phyloP scores from a whole-genome alignment of 1,140 invertebrate genomes.

The Cataglyphis hispanica region DNA sequence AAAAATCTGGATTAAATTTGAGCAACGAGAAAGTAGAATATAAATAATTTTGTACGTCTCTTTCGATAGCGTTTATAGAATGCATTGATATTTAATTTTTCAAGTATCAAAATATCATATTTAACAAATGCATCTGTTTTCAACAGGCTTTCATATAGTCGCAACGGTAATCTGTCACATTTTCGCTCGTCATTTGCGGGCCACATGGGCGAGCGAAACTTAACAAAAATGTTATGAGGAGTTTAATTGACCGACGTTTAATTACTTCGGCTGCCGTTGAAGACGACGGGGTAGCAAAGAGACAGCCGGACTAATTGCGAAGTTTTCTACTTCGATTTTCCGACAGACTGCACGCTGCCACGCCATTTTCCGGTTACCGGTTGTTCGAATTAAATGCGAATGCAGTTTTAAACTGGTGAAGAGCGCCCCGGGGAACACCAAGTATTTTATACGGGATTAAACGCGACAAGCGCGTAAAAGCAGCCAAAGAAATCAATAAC shows the following conservation, averaged over 20 bases:
- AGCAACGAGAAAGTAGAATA: neutral
- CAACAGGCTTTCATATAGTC: neutral
- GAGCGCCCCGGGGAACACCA: constrained; percentile 72
- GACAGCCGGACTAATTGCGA: constrained; percentile 80
- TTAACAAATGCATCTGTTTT: neutral
- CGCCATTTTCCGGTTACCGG: constrained; percentile 74
- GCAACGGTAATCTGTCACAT: neutral
- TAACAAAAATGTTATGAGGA: constrained; percentile 85
- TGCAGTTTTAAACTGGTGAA: constrained; percentile 78
- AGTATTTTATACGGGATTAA: constrained; percentile 77
- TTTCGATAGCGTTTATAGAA: neutral
- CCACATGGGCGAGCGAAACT: constrained; percentile 73
- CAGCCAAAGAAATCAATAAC: constrained; percentile 74
- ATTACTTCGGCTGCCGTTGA: constrained; percentile 76
- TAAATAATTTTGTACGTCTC: neutral
- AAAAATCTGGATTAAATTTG: neutral
- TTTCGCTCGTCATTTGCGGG: constrained; percentile 38
- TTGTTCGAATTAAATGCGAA: constrained; percentile 79
- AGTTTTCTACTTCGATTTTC: constrained; percentile 81
- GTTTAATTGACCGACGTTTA: constrained; percentile 82
- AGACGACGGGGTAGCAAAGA: neutral
- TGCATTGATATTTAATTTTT: neutral
- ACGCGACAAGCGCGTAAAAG: constrained; percentile 74
- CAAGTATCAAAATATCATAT: neutral
- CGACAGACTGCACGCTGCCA: constrained; percentile 71